phyloP scores from a whole-genome alignment of 1,140 invertebrate genomes.

The Leptinotarsa undecemlineata region DNA sequence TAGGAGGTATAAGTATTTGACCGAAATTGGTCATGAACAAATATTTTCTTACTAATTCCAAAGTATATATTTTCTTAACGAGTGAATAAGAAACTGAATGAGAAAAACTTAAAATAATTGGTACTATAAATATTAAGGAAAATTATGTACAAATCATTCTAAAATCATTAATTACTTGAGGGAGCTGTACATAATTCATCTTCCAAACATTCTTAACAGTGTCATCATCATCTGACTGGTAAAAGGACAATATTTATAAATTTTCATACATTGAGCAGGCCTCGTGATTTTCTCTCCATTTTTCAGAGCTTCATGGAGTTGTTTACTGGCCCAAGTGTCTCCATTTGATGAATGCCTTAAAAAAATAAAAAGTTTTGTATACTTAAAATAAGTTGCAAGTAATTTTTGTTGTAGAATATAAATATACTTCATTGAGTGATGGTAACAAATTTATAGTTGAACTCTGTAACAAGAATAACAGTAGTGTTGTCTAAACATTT shows the following conservation, averaged over 20 bases:
- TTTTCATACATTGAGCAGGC: conserved; percentile 43
- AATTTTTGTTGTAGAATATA: neutral
- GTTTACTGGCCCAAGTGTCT: conserved; percentile 41
- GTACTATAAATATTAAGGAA: neutral
- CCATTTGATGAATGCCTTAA: conserved; percentile 28
- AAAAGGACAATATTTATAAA: conserved; percentile 49
- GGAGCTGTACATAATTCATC: conserved; percentile 8
- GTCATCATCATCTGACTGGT: conserved; percentile 43
- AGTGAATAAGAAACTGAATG: too few relatives aligned
- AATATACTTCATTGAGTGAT: too few relatives aligned
- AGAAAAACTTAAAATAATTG: too few relatives aligned
- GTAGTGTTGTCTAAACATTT: too few relatives aligned
- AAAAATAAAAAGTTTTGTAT: conserved; percentile 1
- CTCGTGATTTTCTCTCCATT: conserved; percentile 37
- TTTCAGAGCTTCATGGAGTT: conserved; percentile 41
- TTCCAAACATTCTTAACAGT: conserved; percentile 41
- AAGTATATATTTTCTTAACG: too few relatives aligned
- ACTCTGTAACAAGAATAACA: too few relatives aligned
- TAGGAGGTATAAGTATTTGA: too few relatives aligned
- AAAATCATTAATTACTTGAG: neutral
- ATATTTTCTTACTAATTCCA: too few relatives aligned
- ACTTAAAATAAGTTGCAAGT: neutral
- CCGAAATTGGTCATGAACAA: too few relatives aligned
- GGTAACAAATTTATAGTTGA: too few relatives aligned
- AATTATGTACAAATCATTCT: neutral